Base-by-base conservation (phyloP, 2,888 invertebrate genomes). In the Caenorhabditis doughertyi region DNA sequence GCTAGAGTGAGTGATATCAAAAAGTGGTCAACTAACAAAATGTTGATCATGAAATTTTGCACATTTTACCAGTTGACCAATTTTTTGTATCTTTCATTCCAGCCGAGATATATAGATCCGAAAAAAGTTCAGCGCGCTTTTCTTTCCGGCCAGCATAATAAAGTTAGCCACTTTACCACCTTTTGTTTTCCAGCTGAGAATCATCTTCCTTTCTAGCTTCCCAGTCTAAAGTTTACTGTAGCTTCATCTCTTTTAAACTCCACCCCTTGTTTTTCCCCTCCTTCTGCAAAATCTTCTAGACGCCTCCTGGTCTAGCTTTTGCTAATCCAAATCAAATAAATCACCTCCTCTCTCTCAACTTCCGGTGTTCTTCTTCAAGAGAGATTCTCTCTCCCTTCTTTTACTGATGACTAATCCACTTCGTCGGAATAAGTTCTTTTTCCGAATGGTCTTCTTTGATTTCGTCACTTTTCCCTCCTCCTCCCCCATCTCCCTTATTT, bases 311-410 rank as follows among this genome's bases (percentile, higher is more conserved):
- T 62, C 62, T 62, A 42, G n/a, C n/a, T 39, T 29, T 32, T 65
- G 44, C 44, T 42, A 42, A 42, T 47, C 44, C 70, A 62, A 72
- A 72, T 55, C 62, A 64, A 72, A 72, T 72, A 11, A 27, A 49
- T 71, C 35, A 21, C 35, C 44, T 47, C 18, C 29, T 23, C 25
- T 42, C 23, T 44, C 13, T 27, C 25, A 5, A 64, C 53, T 73
- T 73, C 73, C 73, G 73, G 73, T 64, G 73, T 73, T 73, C 73
- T 51, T 58, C 21, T 7, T 7, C 32, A n/a, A n/a, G n/a, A n/a
- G n/a, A n/a, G n/a, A n/a, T 51, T 32, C 65, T 49, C 51, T 21
- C 49, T 32, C 53, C 27, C 27, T 23, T 27, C 27, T 18, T 27
- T 27, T 65, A 11, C 44, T 35, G 58, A 47, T 71, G 71, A 71